Evolutionary conservation across 1,140 invertebrate genomes (phyloP), one percentile per base, ranked within the genome.

Genomic region (Drosophila tsacasi): DNA sequence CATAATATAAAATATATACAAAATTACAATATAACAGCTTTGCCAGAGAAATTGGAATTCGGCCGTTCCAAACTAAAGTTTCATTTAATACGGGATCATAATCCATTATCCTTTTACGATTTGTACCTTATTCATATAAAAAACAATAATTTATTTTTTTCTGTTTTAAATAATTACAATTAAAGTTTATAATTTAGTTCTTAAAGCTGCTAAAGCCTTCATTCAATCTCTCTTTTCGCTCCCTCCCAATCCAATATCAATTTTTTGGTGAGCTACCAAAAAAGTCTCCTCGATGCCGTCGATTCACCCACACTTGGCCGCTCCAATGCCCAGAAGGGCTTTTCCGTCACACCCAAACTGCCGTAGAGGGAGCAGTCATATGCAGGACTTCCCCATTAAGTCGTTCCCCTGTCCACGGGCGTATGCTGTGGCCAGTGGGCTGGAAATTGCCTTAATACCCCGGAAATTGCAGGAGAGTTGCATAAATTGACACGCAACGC

Each of bases 381-480:
- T 87, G 78, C 75, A 78, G 77, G 76, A 80, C 83, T 83, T 80
- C 71, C 67, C 81, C 81, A 85, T 89, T 89, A 81, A 79, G 81
- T 74, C 77, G 27, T 78, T 81, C 62, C 81, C 73, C 52, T 83
- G 77, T 81, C 44, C 42, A 47, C 25, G 58, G 35, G 61, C 62
- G 61, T 55, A 40, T 63, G 75, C 37, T 72, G 64, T 81, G 62
- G 73, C 71, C 60, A 76, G 64, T 84, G 64, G 60, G 46, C 59
- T 90, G 85, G 85, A 90, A 90, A 90, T 90, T 91, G 86, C 85
- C 90, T 90, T 91, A 90, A 90, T 90, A 85, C 72, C 81, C 76
- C 86, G 85, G 85, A 90, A 91, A 90, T 90, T 90, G 85, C 81
- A 90, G 72, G 85, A 79, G 85, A 90, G 85, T 81, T 90, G 85